Evolutionary conservation across 2,797 vertebrate genomes (phyloP).

Genomic region (Staurois parvus): DNA sequence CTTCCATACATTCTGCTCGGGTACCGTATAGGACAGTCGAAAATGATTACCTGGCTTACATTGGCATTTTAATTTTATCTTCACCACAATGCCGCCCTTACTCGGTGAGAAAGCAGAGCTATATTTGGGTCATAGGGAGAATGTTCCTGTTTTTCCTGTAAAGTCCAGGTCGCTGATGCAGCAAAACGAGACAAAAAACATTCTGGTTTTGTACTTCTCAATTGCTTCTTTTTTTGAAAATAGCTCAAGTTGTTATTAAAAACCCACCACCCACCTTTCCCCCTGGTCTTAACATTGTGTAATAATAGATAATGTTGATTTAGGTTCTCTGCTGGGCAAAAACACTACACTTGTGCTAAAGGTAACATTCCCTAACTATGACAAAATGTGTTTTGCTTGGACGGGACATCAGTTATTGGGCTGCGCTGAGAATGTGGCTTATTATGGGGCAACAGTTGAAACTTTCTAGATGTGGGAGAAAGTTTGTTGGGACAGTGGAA

Average conservation of each 20-base stretch:
- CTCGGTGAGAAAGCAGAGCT: conserved; percentile 82
- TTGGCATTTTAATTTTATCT: background rate
- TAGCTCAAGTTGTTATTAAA: conserved; percentile 85
- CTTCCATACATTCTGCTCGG: background rate
- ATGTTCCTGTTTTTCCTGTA: conserved; percentile 76
- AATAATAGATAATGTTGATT: conserved; percentile 94
- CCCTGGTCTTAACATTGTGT: conserved; percentile 86
- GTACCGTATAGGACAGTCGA: background rate
- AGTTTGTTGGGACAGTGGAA: conserved; percentile 82
- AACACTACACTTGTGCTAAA: conserved; percentile 93
- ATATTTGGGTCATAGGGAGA: conserved; percentile 81
- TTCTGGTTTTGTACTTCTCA: conserved; percentile 87
- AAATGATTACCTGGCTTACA: conserved; percentile 8
- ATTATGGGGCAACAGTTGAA: conserved; percentile 81
- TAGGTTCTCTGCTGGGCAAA: conserved; percentile 90
- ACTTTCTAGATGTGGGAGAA: conserved; percentile 81
- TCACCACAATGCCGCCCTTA: conserved; percentile 69
- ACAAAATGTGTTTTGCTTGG: conserved; percentile 97
- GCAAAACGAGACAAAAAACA: conserved; percentile 77
- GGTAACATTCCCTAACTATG: conserved; percentile 94
- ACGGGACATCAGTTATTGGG: conserved; percentile 83
- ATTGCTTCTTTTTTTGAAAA: conserved; percentile 81
- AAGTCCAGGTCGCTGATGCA: conserved; percentile 86
- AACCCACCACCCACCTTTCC: conserved; percentile 86
- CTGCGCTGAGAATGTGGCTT: conserved; percentile 87